A percentile compares a stretch with the other conserved stretches of the same genome.
These are phyloP conservation scores for Ligdia adustata DNA, from an alignment of 2,888 invertebrate species.

Conservation along the genomic window DNA sequence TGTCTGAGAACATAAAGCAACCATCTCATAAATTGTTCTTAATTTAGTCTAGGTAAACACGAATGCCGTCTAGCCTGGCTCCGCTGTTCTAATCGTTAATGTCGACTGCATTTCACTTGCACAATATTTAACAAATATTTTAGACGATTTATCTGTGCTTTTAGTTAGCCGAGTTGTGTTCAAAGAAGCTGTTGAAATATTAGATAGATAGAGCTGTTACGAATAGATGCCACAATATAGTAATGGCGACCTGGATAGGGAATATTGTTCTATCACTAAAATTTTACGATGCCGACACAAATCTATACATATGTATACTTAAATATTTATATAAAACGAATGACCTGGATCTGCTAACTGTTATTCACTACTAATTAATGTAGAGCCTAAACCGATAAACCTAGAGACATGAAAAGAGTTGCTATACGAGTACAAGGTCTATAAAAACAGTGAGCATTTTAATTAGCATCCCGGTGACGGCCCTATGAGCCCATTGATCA, in stretches of 20 bases:
- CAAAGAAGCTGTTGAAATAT: neutral
- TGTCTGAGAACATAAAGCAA: constrained; percentile 71
- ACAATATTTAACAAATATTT: constrained; percentile 34
- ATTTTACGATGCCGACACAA: no score
- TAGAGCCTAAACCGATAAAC: no score
- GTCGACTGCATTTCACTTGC: constrained; percentile 42
- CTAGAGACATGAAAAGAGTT: no score
- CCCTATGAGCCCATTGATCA: constrained; percentile 12
- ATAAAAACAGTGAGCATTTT: neutral
- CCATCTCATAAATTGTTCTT: constrained; percentile 73
- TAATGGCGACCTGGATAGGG: no score
- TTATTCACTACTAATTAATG: no score
- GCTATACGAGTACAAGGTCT: neutral
- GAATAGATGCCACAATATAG: no score
- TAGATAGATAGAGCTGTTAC: no score
- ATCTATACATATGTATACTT: no score
- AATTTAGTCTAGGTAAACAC: constrained; percentile 67
- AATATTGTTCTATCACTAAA: no score
- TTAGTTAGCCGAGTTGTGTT: constrained; percentile 5
- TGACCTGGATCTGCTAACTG: no score
- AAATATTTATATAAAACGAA: no score
- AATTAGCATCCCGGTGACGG: constrained; percentile 1
- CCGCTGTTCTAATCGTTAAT: constrained; percentile 46
- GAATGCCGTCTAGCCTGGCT: constrained; percentile 48
- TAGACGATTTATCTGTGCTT: constrained; percentile 13